These are phyloP conservation scores for Salvelinus sp. DNA, from an alignment of 2,113 vertebrate genomes.

Conservation along the genomic window DNA sequence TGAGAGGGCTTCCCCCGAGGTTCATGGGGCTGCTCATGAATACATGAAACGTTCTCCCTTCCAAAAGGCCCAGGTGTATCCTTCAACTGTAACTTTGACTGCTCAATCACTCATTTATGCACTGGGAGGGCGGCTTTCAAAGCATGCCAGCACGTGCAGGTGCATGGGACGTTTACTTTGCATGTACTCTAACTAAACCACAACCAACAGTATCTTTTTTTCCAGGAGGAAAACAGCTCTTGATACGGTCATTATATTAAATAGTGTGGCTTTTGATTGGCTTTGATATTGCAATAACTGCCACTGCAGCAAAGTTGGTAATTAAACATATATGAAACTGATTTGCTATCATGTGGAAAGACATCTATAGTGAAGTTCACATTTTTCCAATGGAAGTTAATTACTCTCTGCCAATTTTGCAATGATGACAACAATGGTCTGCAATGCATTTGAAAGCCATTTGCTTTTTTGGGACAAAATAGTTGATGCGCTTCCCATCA, in stretches of 20 bases:
- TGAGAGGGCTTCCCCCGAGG: constrained; percentile 50
- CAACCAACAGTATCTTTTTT: neutral
- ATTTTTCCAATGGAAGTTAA: too few relatives aligned
- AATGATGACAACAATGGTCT: too few relatives aligned
- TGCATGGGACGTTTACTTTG: constrained; percentile 19
- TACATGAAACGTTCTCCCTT: constrained; percentile 52
- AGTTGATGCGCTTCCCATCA: neutral
- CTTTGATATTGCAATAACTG: neutral
- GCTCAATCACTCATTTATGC: constrained; percentile 19
- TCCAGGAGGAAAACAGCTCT: neutral
- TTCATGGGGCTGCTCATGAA: constrained; percentile 53
- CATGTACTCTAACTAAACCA: neutral
- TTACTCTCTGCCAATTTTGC: too few relatives aligned
- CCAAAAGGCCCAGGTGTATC: constrained; percentile 66
- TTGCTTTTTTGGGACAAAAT: too few relatives aligned
- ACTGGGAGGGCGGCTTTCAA: constrained; percentile 16
- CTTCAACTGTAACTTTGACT: constrained; percentile 47
- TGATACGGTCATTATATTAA: neutral
- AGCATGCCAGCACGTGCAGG: constrained; percentile 22
- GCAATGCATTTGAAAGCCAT: too few relatives aligned
- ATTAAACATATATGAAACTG: neutral
- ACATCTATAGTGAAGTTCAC: neutral
- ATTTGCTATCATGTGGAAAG: neutral
- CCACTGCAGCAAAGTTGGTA: neutral
- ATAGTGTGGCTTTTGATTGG: too few relatives aligned